These are phyloP conservation scores for Aleiodes alternator DNA, from an alignment of 2,888 invertebrate genomes.

Conservation along the genomic window DNA sequence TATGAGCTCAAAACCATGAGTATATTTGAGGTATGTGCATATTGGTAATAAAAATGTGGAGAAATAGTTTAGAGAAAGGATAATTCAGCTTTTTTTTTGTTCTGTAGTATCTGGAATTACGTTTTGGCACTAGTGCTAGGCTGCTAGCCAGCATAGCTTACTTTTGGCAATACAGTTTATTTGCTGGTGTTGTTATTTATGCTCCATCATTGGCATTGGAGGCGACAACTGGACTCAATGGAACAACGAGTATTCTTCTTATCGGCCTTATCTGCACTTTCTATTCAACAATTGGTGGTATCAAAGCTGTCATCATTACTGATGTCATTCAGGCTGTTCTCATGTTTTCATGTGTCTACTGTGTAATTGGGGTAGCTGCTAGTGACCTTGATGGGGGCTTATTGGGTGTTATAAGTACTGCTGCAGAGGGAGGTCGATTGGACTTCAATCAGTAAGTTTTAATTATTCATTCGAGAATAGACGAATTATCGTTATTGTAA, in stretches of 20 bases:
- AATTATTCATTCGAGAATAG: neutral
- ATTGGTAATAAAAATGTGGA: neutral
- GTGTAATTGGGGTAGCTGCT: constrained; percentile 84
- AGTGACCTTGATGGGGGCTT: constrained; percentile 83
- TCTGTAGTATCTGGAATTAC: constrained; percentile 79
- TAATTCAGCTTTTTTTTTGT: constrained; percentile 14
- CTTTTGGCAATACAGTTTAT: constrained; percentile 78
- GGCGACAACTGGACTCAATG: constrained; percentile 77
- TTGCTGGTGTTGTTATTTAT: constrained; percentile 80
- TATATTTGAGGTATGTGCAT: constrained; percentile 84
- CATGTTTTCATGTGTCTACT: constrained; percentile 89
- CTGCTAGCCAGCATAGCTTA: constrained; percentile 78
- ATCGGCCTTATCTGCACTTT: constrained; percentile 86
- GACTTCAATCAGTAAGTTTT: constrained; percentile 81
- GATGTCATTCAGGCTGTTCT: constrained; percentile 89
- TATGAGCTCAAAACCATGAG: constrained; percentile 89
- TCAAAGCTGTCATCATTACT: constrained; percentile 93
- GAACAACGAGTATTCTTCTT: constrained; percentile 73
- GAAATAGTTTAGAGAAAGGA: neutral
- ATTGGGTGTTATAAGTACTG: constrained; percentile 82
- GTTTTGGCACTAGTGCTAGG: constrained; percentile 78
- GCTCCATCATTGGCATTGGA: constrained; percentile 81
- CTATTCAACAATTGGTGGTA: constrained; percentile 91
- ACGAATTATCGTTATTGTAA: neutral
- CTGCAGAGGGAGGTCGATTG: constrained; percentile 82